Conservation (phyloP, 2,113 vertebrate genomes). For the Zootoca vivipara region DNA sequence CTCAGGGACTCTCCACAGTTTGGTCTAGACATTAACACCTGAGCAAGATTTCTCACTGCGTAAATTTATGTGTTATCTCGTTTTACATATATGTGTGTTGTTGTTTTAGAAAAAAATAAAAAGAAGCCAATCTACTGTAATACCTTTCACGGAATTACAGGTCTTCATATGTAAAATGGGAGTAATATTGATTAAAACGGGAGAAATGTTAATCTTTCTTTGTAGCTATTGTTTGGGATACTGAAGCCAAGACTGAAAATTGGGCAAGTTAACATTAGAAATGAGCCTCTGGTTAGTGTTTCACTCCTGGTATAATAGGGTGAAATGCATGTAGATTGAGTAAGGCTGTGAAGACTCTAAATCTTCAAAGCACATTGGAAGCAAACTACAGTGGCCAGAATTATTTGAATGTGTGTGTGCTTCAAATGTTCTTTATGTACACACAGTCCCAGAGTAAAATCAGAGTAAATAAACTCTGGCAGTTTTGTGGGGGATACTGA, state of each 20-base stretch:
- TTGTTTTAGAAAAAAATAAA: neutral
- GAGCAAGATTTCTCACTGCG: neutral
- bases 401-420: no score
- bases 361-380: no score
- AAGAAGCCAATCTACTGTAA: neutral
- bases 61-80: neutral
- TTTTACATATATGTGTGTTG: neutral
- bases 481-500: neutral
- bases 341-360: neutral
- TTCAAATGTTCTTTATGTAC: no score
- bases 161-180: neutral
- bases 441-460: no score
- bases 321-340: neutral
- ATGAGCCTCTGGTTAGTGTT: neutral
- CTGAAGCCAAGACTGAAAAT: neutral
- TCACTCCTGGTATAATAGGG: neutral
- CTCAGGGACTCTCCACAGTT: neutral
- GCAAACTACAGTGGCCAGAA: no score
- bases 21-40: neutral
- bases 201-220: neutral
- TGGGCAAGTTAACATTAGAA: neutral
- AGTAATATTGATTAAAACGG: neutral
- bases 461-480: no score
- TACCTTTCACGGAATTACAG: no score
- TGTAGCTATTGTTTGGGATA: neutral